Evolutionary conservation across 2,888 invertebrate species (phyloP).

Genomic region (Leptinotarsa juncta): DNA sequence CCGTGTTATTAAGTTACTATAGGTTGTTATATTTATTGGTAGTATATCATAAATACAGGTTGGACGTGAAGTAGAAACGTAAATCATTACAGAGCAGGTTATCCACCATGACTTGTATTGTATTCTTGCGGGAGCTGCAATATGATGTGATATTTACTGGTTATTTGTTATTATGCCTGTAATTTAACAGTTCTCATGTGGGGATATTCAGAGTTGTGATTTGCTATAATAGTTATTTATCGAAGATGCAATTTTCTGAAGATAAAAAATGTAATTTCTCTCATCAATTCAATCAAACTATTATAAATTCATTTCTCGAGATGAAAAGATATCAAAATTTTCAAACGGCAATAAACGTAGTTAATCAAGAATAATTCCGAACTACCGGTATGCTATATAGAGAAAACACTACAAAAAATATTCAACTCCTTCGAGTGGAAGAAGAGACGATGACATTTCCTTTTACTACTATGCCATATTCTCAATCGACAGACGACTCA

Average conservation of each 20-base stretch:
- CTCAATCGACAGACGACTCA: too few species aligned
- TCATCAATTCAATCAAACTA: too few species aligned
- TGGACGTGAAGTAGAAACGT: constrained; percentile 22
- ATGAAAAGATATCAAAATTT: too few species aligned
- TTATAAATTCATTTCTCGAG: too few species aligned
- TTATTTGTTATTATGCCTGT: constrained; percentile 38
- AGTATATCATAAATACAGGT: constrained; percentile 25
- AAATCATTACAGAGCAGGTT: constrained; percentile 32
- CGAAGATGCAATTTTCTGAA: neutral
- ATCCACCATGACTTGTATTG: constrained; percentile 34
- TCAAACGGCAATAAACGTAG: too few species aligned
- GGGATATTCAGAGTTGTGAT: constrained; percentile 10
- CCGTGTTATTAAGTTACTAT: constrained; percentile 19
- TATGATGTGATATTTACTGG: constrained; percentile 40
- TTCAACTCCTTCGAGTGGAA: too few species aligned
- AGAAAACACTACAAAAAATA: too few species aligned
- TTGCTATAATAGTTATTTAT: constrained; percentile 1
- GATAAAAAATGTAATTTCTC: neutral
- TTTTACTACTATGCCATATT: too few species aligned
- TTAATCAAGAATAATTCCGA: too few species aligned
- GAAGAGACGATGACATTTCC: too few species aligned
- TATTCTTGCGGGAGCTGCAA: constrained; percentile 39
- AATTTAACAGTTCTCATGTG: constrained; percentile 25
- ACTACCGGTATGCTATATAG: too few species aligned
- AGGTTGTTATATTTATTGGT: constrained; percentile 20